Base-by-base conservation (phyloP, 1,140 invertebrate species). In the Lutraria rhynchaena region DNA sequence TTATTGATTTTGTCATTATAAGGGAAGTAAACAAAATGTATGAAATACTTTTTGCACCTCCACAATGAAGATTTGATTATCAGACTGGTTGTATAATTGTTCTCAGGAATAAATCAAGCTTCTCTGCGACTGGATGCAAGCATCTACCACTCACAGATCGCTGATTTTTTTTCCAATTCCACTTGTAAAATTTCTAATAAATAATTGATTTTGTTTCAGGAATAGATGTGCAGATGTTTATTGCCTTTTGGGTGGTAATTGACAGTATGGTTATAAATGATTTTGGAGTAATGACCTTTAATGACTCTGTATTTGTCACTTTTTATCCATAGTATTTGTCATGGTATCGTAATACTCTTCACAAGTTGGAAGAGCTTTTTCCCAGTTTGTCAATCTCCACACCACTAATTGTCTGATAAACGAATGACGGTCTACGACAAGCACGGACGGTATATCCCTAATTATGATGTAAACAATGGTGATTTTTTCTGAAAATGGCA, bases 261-360 rank as follows among this genome's bases (percentile, higher is more conserved):
- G 63, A 31, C 63, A 46, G 11, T 37, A 46, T 63, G 24, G 44
- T 49, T 67, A 49, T 49, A 63, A 63, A 44, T 63, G 33, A 35
- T 41, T 35, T 19, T 3, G 44, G 1, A 27, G 19, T 67, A 29
- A 49, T 44, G 63, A 67, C 63, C 17, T 22, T 3, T 67, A 67
- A 67, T 67, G 41, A 49, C 44, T 67, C 31, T 67, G 63, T 67
- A 22, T 46, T 67, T 67, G n/a, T 67, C 63, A 67, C 63, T 27
- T 67, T 46, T 46, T 29, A 15, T 15, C 27, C 1, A 67, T 46
- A 67, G 46, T 46, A 46, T 46, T 22, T 41, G 11, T n/a, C 35
- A n/a, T 11, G n/a, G 35, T 63, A 22, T 63, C 24, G n/a, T 35
- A 63, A 63, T 22, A 33, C 35, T 17, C 35, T 63, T 63, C 60